These are phyloP conservation scores for Athene noctua DNA, from an alignment of 2,113 vertebrate species.

Conservation along the genomic window DNA sequence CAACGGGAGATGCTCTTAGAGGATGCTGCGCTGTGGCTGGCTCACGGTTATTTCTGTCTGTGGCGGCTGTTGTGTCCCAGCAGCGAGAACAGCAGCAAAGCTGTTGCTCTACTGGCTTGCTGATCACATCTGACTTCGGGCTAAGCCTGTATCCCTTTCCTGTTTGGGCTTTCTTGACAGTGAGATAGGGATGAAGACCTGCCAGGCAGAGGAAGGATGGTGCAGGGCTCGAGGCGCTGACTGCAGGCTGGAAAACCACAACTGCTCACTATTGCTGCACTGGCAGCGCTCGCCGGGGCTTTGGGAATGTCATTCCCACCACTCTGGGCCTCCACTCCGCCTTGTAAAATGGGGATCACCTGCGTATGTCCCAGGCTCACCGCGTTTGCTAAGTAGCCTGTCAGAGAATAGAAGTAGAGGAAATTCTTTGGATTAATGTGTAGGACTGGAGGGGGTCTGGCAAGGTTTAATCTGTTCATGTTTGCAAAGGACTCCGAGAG, in stretches of 20 bases:
- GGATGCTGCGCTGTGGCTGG: background rate
- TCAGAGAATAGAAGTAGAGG: background rate
- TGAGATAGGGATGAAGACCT: background rate
- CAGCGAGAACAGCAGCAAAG: background rate
- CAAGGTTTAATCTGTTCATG: background rate
- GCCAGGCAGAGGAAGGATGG: background rate
- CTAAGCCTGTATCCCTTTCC: background rate
- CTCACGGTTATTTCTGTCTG: background rate
- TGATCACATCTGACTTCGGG: background rate
- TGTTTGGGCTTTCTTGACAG: background rate
- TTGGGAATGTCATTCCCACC: background rate
- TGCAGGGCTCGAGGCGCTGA: background rate
- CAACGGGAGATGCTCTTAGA: background rate
- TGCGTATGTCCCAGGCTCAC: background rate
- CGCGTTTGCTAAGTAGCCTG: background rate
- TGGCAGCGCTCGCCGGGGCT: fast-evolving
- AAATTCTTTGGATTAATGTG: background rate
- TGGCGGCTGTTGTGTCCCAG: background rate
- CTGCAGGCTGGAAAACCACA: background rate
- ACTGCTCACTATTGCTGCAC: background rate
- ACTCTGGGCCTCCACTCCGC: background rate
- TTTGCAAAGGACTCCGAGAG: conserved; percentile 18
- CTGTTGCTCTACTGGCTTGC: background rate
- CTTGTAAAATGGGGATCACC: background rate
- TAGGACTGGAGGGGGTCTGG: background rate